A percentile compares a stretch with the other conserved stretches of the same genome.
Evolutionary conservation across 2,888 invertebrate species (phyloP).

Genomic region (Orchestes rusci): DNA sequence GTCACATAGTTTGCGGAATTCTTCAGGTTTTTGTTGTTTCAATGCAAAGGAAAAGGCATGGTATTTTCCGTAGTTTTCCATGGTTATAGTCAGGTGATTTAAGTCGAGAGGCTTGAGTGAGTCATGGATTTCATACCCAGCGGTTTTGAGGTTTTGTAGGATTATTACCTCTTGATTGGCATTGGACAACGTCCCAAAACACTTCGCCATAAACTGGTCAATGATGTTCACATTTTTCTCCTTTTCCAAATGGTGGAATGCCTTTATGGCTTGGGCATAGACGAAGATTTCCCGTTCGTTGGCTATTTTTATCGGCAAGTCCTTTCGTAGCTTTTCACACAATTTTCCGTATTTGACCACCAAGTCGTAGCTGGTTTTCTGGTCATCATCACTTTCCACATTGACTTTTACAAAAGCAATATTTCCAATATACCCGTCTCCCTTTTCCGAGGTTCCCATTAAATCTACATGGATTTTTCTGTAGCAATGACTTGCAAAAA

Average conservation of each 20-base stretch:
- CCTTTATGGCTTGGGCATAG: conserved; percentile 25
- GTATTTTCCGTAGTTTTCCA: conserved; percentile 7
- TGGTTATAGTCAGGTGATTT: conserved; percentile 6
- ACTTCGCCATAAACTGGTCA: conserved; percentile 23
- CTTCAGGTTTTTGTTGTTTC: conserved; percentile 2
- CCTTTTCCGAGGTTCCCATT: too few species aligned
- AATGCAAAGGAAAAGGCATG: conserved; percentile 9
- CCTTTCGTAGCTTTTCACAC: conserved; percentile 27
- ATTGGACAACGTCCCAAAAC: conserved; percentile 8
- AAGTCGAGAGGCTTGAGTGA: conserved; percentile 4
- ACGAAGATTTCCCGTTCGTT: conserved; percentile 27
- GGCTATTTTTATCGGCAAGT: conserved; percentile 26
- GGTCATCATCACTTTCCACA: too few species aligned
- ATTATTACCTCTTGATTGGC: conserved; percentile 6
- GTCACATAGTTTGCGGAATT: conserved; percentile 2
- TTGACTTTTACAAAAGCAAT: too few species aligned
- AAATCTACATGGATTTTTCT: too few species aligned
- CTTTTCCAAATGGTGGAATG: conserved; percentile 20
- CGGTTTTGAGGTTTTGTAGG: conserved; percentile 3
- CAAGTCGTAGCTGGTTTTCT: too few species aligned
- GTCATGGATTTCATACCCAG: conserved; percentile 8
- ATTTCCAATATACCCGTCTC: too few species aligned
- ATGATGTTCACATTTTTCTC: conserved; percentile 12
- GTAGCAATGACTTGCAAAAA: too few species aligned
- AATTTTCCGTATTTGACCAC: too few species aligned